Percentiles rank a stretch among this genome's conserved stretches.
These are phyloP conservation scores for Aporophyla nigra DNA, from an alignment of 2,888 invertebrate genomes.

Conservation along the genomic window DNA sequence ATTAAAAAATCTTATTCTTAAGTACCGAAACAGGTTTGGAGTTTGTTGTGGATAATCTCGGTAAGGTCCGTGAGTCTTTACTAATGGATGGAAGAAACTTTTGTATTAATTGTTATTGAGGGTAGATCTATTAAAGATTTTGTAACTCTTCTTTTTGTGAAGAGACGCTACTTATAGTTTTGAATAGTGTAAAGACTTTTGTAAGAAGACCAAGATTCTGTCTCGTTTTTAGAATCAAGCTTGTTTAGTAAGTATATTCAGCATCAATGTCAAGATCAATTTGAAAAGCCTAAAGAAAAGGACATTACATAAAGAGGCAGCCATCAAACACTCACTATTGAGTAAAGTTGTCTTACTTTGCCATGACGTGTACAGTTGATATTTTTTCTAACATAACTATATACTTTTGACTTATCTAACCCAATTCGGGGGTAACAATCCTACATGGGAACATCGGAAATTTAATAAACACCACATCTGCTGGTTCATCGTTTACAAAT, in stretches of 20 bases:
- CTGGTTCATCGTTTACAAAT: conserved; percentile 67
- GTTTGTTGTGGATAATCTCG: conserved; percentile 59
- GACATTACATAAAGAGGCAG: neutral
- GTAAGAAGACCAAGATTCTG: neutral
- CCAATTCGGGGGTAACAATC: conserved; percentile 50
- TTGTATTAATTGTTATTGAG: conserved; percentile 34
- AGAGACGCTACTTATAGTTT: neutral
- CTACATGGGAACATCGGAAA: conserved; percentile 70
- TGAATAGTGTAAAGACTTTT: neutral
- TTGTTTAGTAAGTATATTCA: no score
- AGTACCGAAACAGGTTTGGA: conserved; percentile 71
- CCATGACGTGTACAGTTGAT: neutral
- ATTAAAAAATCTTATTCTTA: conserved; percentile 52
- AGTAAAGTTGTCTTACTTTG: neutral
- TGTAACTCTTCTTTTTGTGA: conserved; percentile 5
- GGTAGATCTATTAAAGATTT: conserved; percentile 12
- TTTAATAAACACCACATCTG: conserved; percentile 73
- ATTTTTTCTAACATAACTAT: neutral
- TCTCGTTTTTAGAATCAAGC: neutral
- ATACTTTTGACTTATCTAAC: conserved; percentile 13
- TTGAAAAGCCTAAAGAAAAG: neutral
- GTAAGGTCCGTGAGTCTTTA: conserved; percentile 40
- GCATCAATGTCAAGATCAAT: neutral
- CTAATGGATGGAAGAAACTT: conserved; percentile 41
- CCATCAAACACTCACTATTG: neutral